A percentile compares a stretch with the other conserved stretches of the same genome.
These are phyloP conservation scores for Oplegnathus fasciatus DNA, from an alignment of 2,113 vertebrate species.

Conservation along the genomic window DNA sequence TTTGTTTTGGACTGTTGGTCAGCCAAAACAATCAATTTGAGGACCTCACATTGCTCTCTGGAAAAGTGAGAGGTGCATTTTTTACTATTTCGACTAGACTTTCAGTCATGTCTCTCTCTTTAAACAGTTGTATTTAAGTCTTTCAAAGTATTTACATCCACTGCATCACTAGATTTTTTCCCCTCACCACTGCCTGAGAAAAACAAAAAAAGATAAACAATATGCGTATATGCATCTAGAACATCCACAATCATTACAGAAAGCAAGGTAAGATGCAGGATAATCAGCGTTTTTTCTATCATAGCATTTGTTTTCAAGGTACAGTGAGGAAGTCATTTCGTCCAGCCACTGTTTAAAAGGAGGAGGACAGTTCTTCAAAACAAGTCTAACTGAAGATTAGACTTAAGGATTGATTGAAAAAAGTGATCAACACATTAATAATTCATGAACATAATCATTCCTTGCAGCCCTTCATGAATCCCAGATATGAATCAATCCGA, in stretches of 20 bases:
- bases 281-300: background rate
- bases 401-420: background rate
- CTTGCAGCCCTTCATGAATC: background rate
- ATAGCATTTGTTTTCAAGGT: background rate
- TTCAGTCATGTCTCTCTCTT: background rate
- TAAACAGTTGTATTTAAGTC: background rate
- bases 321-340: background rate
- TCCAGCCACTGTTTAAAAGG: background rate
- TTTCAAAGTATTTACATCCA: background rate
- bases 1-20: background rate
- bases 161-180: background rate
- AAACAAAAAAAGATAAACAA: background rate
- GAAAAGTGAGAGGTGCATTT: background rate
- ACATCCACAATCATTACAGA: background rate
- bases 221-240: background rate
- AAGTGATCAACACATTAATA: background rate
- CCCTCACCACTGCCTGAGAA: background rate
- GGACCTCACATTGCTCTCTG: background rate
- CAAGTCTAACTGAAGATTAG: background rate
- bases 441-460: conserved; percentile 17
- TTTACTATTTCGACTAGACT: background rate
- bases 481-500: conserved; percentile 27
- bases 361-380: background rate
- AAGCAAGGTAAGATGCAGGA: background rate
- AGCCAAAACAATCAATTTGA: background rate